Percentiles rank a stretch among this genome's conserved stretches.
These are phyloP conservation scores for Desmophyllum pertusum DNA, from an alignment of 92 coral and sea anemone species.

Conservation along the genomic window DNA sequence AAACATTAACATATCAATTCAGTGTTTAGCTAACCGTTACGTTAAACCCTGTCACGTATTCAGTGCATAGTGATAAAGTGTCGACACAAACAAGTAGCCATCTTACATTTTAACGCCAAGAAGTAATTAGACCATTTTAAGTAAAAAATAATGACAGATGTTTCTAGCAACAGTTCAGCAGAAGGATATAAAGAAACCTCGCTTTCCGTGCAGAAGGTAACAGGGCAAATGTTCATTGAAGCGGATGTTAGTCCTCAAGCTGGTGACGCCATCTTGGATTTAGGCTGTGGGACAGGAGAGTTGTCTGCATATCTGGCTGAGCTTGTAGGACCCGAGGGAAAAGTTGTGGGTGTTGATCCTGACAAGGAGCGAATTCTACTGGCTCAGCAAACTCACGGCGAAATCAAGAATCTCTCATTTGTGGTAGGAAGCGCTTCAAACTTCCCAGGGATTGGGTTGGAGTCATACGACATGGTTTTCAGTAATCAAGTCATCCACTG, in stretches of 20 bases:
- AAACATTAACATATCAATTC: no score
- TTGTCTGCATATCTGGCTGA: conserved; percentile 31
- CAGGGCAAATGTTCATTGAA: background rate
- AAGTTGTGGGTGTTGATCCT: background rate
- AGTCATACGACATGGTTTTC: conserved; percentile 6
- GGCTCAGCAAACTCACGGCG: background rate
- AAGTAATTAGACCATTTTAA: no score
- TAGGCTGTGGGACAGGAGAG: conserved; percentile 59
- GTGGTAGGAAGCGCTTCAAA: conserved; percentile 14
- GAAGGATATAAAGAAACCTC: background rate
- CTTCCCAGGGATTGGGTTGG: conserved; percentile 31
- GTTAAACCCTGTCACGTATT: no score
- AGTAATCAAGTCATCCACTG: conserved; percentile 4
- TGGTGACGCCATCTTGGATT: conserved; percentile 42
- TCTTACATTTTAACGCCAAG: no score
- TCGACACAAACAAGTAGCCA: no score
- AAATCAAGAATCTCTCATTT: background rate
- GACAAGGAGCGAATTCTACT: background rate
- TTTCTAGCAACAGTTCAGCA: background rate
- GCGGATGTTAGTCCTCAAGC: background rate
- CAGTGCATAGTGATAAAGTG: no score
- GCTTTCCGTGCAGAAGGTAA: background rate
- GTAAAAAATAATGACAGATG: background rate
- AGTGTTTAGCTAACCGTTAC: no score
- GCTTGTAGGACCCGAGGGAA: conserved; percentile 5